Conservation (phyloP, 2,797 vertebrate genomes). For the Acropternis orthonyx region DNA sequence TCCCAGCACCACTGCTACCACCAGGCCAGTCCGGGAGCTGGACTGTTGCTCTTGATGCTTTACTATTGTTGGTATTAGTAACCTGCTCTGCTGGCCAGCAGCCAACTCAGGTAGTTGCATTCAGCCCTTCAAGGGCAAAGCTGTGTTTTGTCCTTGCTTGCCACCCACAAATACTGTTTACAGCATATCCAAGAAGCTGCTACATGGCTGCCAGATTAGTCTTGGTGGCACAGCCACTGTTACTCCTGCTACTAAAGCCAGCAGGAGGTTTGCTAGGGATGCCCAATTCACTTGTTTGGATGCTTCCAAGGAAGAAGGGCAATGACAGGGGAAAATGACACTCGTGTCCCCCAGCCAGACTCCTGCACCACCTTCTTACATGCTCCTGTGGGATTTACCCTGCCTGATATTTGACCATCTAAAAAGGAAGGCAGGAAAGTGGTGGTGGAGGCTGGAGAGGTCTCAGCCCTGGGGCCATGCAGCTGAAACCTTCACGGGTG, state of each 20-base stretch:
- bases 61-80: not conserved
- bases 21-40: fast-evolving
- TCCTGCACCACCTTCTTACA: not conserved
- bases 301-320: not conserved
- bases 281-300: not conserved
- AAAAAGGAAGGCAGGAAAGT: not conserved
- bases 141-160: not conserved
- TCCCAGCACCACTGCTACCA: not conserved
- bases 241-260: not conserved
- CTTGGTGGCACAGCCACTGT: not conserved
- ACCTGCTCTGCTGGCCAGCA: not conserved
- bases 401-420: not conserved
- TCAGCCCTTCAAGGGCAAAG: not conserved
- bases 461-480: fast-evolving
- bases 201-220: not conserved
- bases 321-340: not conserved
- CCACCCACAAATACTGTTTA: not conserved
- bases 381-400: not conserved
- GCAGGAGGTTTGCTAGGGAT: not conserved
- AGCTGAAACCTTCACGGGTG: not conserved
- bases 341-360: fast-evolving
- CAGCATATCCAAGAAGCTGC: not conserved
- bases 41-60: not conserved
- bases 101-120: not conserved
- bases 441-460: not conserved